Base-by-base conservation (phyloP, 1,140 invertebrate species). In the Grapholita molesta region DNA sequence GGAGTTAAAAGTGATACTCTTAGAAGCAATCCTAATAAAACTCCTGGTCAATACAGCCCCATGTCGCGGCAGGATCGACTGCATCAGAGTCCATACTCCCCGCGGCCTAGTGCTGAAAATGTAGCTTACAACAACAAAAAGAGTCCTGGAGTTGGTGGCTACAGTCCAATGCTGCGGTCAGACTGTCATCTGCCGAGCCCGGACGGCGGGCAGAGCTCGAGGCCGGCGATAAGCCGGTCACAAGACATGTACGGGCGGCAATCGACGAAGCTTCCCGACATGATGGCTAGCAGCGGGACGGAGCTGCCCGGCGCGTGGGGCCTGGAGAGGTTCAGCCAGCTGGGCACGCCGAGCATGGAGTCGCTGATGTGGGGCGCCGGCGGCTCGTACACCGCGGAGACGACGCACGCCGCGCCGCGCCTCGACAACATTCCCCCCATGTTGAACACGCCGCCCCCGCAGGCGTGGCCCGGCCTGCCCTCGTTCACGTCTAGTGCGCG, bases 51-150 rank as follows among this genome's bases (percentile, higher is more conserved):
- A 24, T 88, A 87, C 72, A 89, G 88, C 66, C 87, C 87, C 3
- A 84, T 88, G 86, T 86, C 86, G 23, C 70, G 86, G 23, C 88
- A 88, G 67, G 86, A 90, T 67, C 77, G 84, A 3, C 53, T 76
- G 11, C 88, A 85, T 66, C 86, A 86, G 61, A 87, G 86, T 52
- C 87, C 87, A 4, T 91, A 89, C 68, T 91, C 89, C 21, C 89
- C 89, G 5, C 67, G 87, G 48, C 85, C 87, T 0, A 85, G 86
- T 70, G 82, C 85, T 11, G 88, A 90, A 0, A 81, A 76, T 57
- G 79, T 72, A 2, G 70, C 67, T 15, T 89, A 85, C 66, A 79
- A 66, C 53, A 85, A 87, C 55, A 88, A 86, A 53, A 85, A 84
- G 69, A 89, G 86, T 32, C 88, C 86, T 0, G 86, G 83, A 15